Evolutionary conservation across 2,888 invertebrate genomes (phyloP), one percentile per base, ranked within the genome.

Genomic region (Creontiades dilutus): DNA sequence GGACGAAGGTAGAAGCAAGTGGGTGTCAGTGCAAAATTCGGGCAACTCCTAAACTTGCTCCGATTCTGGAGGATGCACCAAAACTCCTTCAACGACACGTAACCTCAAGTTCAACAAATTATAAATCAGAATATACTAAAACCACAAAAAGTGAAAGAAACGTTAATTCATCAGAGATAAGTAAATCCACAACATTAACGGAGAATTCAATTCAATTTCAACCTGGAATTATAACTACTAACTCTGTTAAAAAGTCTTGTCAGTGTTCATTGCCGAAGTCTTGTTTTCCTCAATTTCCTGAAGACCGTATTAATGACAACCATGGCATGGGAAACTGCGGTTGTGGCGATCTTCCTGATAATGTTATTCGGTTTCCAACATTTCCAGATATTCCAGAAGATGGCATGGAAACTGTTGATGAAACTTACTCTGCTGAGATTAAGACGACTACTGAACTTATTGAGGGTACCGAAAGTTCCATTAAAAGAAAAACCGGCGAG

Each of bases 251-350:
- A 28, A 80, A 27, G n/a, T 57, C 85, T 1, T 85, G 85, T n/a
- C 57, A 85, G 16, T 85, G 85, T 37, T 85, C 85, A 14, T 46
- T 85, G 16, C 19, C 28, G 14, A 27, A n/a, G 12, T 27, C 57
- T 3, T 61, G 55, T 37, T 85, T 85, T 27, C 85, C 85, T 4
- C 57, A 55, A 57, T 85, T 85, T 85, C 85, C 85, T 5, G 85
- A 85, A 37, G 85, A 85, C 37, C 13, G 5, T 14, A 47, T 82
- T 7, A 19, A 27, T 23, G 52, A 13, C 0, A 27, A 52, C 23
- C n/a, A 19, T 19, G 48, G 16, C 14, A 9, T 78, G 13, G 19
- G 46, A 46, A 19, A 23, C 4, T 82, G 82, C 52, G 82, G 47
- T 0, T 82, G 82, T 52, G 82, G 47, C 3, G 5, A 9, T 1